These are phyloP conservation scores for Dryobota labecula DNA, from an alignment of 2,888 invertebrate genomes.

Conservation along the genomic window DNA sequence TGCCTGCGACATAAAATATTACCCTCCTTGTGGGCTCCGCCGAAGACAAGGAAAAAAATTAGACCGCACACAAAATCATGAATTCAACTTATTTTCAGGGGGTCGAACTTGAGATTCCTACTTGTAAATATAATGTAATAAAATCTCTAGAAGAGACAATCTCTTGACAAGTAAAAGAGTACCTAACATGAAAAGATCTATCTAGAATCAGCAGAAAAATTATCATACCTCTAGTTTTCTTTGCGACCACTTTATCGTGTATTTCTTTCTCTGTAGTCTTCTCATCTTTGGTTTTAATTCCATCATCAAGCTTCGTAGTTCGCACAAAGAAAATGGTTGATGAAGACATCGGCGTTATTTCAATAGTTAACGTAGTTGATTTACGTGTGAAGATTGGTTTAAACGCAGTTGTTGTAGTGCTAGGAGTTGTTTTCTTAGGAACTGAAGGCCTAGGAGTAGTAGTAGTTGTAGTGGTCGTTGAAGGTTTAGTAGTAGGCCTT, in stretches of 20 bases:
- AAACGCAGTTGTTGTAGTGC: conserved; percentile 27
- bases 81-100: background rate
- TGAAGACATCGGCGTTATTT: conserved; percentile 25
- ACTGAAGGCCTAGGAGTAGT: conserved; percentile 37
- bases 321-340: conserved; percentile 13
- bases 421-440: conserved; percentile 25
- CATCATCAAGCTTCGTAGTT: conserved; percentile 29
- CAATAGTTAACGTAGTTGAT: conserved; percentile 37
- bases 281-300: conserved; percentile 21
- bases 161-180: background rate
- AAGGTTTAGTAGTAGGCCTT: conserved; percentile 43
- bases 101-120: background rate
- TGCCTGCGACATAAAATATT: background rate
- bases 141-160: background rate
- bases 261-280: background rate
- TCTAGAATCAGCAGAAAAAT: background rate
- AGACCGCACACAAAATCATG: background rate
- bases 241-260: background rate
- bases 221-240: conserved; percentile 44
- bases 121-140: background rate
- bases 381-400: conserved; percentile 32
- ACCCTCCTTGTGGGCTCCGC: background rate
- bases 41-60: no score
- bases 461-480: conserved; percentile 16
- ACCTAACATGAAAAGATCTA: background rate